Evolutionary conservation across 2,888 invertebrate genomes (phyloP), one percentile per base, ranked within the genome.

Genomic region (Himalopsyche tibetana): DNA sequence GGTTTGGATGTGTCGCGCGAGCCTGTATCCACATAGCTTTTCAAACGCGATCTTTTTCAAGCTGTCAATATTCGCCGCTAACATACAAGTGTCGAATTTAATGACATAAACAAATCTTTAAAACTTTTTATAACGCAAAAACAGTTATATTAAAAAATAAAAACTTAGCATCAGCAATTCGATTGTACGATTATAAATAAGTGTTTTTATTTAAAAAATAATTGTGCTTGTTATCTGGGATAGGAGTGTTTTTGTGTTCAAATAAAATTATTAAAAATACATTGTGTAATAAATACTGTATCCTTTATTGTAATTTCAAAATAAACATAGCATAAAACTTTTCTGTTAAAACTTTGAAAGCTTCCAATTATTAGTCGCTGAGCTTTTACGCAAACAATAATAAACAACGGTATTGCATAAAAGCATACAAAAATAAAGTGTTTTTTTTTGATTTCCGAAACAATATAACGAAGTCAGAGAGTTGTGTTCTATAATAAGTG

Each of bases 1-100:
- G 28, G 55, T 79, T 17, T 45, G 82, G 85, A 79, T 17, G 79
- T 84, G 55, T 80, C 84, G 84, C 85, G 82, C 40, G 19, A 80
- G 84, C 51, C 28, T 45, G 36, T 51, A 51, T 51, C 15, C 51
- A 51, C 15, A 51, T 15, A 51, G 51, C 15, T 51, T 56, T 69
- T 83, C 83, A 83, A 74, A 74, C 45, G 55, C 56, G 51, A 38
- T 82, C 56, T 82, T 51, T 42, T 42, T 56, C 55, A 40, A 51
- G 8, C 45, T 51, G 82, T 55, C 56, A 38, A 45, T 9, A 12
- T 19, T 36, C 55, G 82, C 56, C 40, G 11, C 55, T 55, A 55
- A 28, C 42, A 51, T 82, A 51, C 4, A 36, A 15, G 74, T 74
- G 12, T 74, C 12, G 28, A 36, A 36, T 74, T 74, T 15, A 74